Conservation (phyloP, 1,140 invertebrate species). For the Lordiphosa mommai region DNA sequence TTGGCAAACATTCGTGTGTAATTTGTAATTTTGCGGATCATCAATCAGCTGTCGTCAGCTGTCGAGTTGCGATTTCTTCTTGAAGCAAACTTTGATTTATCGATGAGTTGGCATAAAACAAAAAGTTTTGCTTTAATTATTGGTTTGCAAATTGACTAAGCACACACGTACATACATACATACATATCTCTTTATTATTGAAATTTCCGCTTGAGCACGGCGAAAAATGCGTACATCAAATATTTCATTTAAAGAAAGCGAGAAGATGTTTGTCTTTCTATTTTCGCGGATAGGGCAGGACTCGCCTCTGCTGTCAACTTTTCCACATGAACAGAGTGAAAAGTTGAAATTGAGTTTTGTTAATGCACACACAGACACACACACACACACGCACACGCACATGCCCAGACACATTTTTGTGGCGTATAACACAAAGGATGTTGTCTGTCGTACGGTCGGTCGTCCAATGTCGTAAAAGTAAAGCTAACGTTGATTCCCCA, state of each 20-base stretch:
- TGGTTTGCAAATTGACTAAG: background rate
- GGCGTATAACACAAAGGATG: conserved; percentile 17
- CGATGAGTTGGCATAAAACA: conserved; percentile 58
- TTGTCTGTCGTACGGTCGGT: background rate
- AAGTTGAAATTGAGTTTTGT: conserved; percentile 61
- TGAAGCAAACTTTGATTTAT: conserved; percentile 56
- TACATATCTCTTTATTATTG: background rate
- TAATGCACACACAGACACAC: conserved; percentile 43
- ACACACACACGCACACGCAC: conserved; percentile 9
- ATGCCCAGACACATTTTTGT: conserved; percentile 1
- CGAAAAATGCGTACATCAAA: conserved; percentile 38
- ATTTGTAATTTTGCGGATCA: conserved; percentile 74
- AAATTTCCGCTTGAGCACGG: background rate
- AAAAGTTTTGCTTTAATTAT: conserved; percentile 15
- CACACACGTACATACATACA: background rate
- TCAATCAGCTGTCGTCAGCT: conserved; percentile 69
- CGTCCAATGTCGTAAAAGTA: no score
- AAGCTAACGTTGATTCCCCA: no score
- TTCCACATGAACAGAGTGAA: conserved; percentile 58
- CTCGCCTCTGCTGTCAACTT: conserved; percentile 36
- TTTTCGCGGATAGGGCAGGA: conserved; percentile 10
- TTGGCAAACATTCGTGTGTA: conserved; percentile 62
- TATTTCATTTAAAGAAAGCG: conserved; percentile 26
- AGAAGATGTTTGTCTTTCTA: conserved; percentile 20
- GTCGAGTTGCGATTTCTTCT: conserved; percentile 52